Evolutionary conservation across 1,140 invertebrate species (phyloP), one percentile per base, ranked within the genome.

Genomic region (Neodiprion virginianus): DNA sequence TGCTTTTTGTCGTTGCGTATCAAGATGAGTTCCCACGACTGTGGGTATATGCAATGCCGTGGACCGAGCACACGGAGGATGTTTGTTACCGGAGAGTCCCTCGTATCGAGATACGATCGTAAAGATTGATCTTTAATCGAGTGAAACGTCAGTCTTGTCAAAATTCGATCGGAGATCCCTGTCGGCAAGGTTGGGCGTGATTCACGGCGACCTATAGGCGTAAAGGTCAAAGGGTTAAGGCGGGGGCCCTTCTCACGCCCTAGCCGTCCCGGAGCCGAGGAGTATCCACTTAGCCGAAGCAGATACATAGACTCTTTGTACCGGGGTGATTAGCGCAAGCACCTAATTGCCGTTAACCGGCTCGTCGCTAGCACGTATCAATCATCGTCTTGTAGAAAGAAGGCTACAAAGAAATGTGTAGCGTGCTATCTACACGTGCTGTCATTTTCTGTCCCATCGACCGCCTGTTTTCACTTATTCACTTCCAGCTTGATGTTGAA

Each of bases 161-260:
- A 88, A 88, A 87, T 88, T 87, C 85, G 82, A 88, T 86, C 83
- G 83, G 81, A 82, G 21, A 82, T 61, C 11, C 53, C 53, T 61
- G 53, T 61, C 53, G 53, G 53, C 53, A 61, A 61, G 53, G 53
- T 61, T 61, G 53, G 53, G 53, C 53, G 53, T 61, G 11, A 61
- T 61, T 61, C 53, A 61, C 53, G 53, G 53, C n/a, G 53, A 61
- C 53, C 53, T 61, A 12, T 61, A 17, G 72, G 72, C 65, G 71
- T 48, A 78, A 53, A 74, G 67, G 71, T 12, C 17, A 70, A 48
- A 53, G 21, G 65, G 71, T 75, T 67, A 83, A 86, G 87, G 84
- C 86, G 85, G 86, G 87, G 85, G 86, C 85, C 86, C 87, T 88
- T 88, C 86, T 88, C 87, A 88, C 87, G 86, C 87, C 87, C 86